Percentiles rank a stretch among this genome's conserved stretches.
These are phyloP conservation scores for Gobionotothen gibberifrons DNA, from an alignment of 2,797 vertebrate species.

Conservation along the genomic window DNA sequence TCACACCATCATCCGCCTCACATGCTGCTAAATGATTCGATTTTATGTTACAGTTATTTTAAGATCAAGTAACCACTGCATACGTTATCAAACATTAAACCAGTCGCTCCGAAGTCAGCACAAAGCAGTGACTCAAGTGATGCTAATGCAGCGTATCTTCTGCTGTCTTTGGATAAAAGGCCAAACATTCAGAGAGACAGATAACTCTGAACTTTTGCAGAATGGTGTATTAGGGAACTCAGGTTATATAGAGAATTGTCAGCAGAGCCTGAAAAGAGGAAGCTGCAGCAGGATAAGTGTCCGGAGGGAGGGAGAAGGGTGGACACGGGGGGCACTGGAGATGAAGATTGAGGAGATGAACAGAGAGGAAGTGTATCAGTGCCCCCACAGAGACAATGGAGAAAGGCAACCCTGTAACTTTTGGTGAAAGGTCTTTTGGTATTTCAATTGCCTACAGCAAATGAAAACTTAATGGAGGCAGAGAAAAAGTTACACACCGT, in stretches of 20 bases:
- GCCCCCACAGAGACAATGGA: constrained; percentile 37
- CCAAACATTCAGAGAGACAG: constrained; percentile 45
- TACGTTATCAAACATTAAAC: constrained; percentile 38
- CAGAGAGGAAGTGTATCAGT: constrained; percentile 35
- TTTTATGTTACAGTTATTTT: constrained; percentile 50
- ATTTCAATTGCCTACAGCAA: constrained; percentile 49
- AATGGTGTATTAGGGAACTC: constrained; percentile 25
- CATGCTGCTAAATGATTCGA: constrained; percentile 52
- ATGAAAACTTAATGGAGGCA: constrained; percentile 48
- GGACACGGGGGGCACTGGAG: constrained; percentile 21
- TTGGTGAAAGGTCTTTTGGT: constrained; percentile 42
- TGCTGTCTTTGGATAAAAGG: constrained; percentile 28
- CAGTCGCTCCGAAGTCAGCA: constrained; percentile 6
- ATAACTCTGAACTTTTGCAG: constrained; percentile 40
- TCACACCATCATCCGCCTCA: constrained; percentile 33
- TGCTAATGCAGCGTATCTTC: constrained; percentile 24
- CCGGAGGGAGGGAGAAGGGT: constrained; percentile 24
- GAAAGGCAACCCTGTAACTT: constrained; percentile 37
- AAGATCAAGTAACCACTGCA: constrained; percentile 38
- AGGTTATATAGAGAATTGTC: constrained; percentile 23
- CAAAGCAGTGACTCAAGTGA: not conserved
- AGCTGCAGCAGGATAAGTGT: constrained; percentile 25
- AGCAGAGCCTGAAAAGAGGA: constrained; percentile 11
- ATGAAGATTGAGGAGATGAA: constrained; percentile 64
- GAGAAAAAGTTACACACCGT: constrained; percentile 21